Conservation (phyloP, 2,888 invertebrate genomes). For the Marronus borbonicus region DNA sequence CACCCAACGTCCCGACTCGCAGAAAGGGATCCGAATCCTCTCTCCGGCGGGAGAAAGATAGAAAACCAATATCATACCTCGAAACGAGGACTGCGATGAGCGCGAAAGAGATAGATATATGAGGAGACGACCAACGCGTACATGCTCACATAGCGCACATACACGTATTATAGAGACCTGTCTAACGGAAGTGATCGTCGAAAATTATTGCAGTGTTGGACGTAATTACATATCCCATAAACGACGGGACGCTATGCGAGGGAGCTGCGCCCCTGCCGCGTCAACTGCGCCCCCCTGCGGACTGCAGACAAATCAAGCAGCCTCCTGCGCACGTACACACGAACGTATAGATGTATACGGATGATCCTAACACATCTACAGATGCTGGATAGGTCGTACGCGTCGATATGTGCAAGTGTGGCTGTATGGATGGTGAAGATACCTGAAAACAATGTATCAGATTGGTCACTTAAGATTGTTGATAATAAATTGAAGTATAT, state of each 20-base stretch:
- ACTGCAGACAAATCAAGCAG: conserved; percentile 55
- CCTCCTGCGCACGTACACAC: conserved; percentile 33
- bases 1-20: conserved; percentile 5
- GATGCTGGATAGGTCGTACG: no score
- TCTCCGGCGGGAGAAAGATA: background rate
- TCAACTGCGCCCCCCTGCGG: conserved; percentile 55
- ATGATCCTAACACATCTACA: no score
- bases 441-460: no score
- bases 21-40: background rate
- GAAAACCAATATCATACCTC: background rate
- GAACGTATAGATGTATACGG: background rate
- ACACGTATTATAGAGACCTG: conserved; percentile 52
- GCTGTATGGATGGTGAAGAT: no score
- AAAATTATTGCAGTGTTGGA: conserved; percentile 60
- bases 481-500: no score
- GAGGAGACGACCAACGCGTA: background rate
- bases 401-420: no score
- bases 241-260: conserved; percentile 54
- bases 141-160: conserved; percentile 12
- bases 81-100: no score
- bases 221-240: conserved; percentile 61
- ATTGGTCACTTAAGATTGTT: no score
- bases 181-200: conserved; percentile 59
- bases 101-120: background rate
- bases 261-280: conserved; percentile 55